A percentile compares a stretch with the other conserved stretches of the same genome.
These are phyloP conservation scores for Drosophila bunnanda DNA, from an alignment of 2,888 invertebrate species.

Conservation along the genomic window DNA sequence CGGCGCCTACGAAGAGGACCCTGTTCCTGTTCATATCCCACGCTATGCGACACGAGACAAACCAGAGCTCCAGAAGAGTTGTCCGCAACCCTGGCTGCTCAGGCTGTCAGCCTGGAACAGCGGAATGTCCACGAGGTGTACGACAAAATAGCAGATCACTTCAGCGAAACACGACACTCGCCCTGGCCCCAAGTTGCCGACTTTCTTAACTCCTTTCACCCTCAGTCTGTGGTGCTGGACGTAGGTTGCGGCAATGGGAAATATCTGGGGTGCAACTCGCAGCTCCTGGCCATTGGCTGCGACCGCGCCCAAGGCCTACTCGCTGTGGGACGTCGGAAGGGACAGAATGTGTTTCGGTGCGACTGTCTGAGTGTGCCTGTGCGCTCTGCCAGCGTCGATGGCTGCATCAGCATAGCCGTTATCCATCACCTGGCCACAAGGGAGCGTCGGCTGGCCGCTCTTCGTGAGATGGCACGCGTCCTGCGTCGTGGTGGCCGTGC, in stretches of 20 bases:
- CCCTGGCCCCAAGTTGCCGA: conserved; percentile 96
- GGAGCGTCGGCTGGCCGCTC: conserved; percentile 90
- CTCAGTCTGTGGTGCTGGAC: conserved; percentile 92
- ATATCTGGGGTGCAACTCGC: conserved; percentile 88
- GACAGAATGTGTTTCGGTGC: conserved; percentile 89
- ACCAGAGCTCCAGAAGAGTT: conserved; percentile 43
- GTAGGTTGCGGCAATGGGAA: conserved; percentile 99
- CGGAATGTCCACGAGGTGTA: conserved; percentile 95
- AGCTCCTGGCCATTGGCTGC: conserved; percentile 88
- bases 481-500: conserved; percentile 90
- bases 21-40: conserved; percentile 88
- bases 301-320: conserved; percentile 91
- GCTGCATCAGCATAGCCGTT: conserved; percentile 96
- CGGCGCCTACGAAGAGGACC: conserved; percentile 87
- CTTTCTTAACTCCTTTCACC: conserved; percentile 89
- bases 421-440: conserved; percentile 96
- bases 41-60: conserved; percentile 88
- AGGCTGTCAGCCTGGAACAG: conserved; percentile 89
- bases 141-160: conserved; percentile 96
- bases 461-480: conserved; percentile 91
- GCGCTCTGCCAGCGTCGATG: conserved; percentile 89
- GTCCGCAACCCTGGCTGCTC: conserved; percentile 77
- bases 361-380: conserved; percentile 92
- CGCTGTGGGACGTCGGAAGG: conserved; percentile 87
- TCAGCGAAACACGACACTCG: conserved; percentile 96